Evolutionary conservation across 1,140 invertebrate genomes (phyloP).

Genomic region (Alviniconcha marisindica): DNA sequence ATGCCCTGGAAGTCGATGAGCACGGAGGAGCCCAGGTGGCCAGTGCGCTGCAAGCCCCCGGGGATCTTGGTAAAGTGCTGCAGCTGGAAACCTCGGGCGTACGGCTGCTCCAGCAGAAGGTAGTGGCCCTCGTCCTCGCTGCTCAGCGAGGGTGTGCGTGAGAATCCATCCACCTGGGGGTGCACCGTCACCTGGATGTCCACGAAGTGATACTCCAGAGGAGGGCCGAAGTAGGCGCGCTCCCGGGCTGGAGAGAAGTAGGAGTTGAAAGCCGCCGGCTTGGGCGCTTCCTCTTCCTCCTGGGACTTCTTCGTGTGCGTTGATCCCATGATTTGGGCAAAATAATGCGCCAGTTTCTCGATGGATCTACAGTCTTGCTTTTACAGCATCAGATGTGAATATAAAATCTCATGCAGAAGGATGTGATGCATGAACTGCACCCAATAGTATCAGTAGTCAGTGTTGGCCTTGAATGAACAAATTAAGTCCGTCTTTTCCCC

Average conservation of each 20-base stretch:
- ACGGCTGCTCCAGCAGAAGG: slow-evolving; percentile 13
- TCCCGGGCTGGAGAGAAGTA: slow-evolving; percentile 17
- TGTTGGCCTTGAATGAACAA: not conserved
- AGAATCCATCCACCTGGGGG: slow-evolving; percentile 13
- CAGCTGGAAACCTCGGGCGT: slow-evolving; percentile 9
- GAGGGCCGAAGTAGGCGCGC: slow-evolving; percentile 19
- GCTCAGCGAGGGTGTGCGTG: slow-evolving; percentile 17
- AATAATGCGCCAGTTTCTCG: not conserved
- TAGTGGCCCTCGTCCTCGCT: slow-evolving; percentile 28
- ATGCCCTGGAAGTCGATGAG: slow-evolving; percentile 32
- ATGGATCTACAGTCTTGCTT: not conserved
- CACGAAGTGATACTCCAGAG: slow-evolving; percentile 23
- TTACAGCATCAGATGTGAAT: not conserved
- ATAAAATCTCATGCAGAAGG: not conserved
- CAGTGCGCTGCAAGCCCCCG: not conserved
- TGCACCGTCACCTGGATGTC: slow-evolving; percentile 9
- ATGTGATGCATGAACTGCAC: not conserved
- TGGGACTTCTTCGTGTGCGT: slow-evolving; percentile 5
- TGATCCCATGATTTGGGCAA: slow-evolving; percentile 4
- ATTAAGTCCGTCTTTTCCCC: no score
- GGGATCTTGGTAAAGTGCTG: slow-evolving; percentile 6
- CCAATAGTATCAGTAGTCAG: not conserved
- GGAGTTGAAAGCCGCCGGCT: not conserved
- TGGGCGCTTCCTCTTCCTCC: slow-evolving; percentile 4
- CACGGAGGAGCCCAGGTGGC: not conserved